Evolutionary conservation across 2,113 vertebrate genomes (phyloP).

Genomic region (Ardeotis arabs): DNA sequence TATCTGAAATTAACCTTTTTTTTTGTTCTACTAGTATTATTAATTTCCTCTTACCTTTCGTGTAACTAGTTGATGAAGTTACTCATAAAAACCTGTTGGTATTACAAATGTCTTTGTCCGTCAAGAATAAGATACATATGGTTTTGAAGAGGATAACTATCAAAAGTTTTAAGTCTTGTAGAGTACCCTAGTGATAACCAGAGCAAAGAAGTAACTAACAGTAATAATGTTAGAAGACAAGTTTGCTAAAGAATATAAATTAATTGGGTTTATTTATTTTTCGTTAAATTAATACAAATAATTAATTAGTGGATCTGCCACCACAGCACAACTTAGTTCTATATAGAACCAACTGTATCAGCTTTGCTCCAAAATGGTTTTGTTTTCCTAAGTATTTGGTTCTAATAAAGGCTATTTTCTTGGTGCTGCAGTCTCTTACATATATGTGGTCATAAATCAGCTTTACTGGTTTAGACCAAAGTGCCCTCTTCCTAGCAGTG

Average conservation of each 20-base stretch:
- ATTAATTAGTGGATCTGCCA: not conserved
- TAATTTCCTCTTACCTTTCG: not conserved
- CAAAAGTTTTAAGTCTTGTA: not conserved
- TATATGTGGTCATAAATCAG: not conserved
- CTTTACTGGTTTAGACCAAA: not conserved
- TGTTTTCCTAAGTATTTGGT: not conserved
- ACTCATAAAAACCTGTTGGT: not conserved
- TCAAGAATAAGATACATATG: not conserved
- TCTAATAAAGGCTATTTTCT: not conserved
- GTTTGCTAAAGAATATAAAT: not conserved
- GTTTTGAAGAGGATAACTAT: not conserved
- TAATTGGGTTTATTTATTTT: not conserved
- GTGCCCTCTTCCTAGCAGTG: not conserved
- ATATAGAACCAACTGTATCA: rapidly evolving
- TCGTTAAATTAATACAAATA: not conserved
- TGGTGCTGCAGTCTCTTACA: not conserved
- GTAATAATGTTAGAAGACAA: not conserved
- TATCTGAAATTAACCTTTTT: not conserved
- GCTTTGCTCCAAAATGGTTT: not conserved
- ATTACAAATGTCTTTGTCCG: not conserved
- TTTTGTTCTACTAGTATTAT: not conserved
- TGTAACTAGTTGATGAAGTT: not conserved
- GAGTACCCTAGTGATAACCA: not conserved
- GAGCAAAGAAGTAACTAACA: not conserved
- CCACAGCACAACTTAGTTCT: not conserved